A percentile compares a stretch with the other conserved stretches of the same genome.
These are phyloP conservation scores for Scotopteryx bipunctaria DNA, from an alignment of 2,888 invertebrate genomes.

Conservation along the genomic window DNA sequence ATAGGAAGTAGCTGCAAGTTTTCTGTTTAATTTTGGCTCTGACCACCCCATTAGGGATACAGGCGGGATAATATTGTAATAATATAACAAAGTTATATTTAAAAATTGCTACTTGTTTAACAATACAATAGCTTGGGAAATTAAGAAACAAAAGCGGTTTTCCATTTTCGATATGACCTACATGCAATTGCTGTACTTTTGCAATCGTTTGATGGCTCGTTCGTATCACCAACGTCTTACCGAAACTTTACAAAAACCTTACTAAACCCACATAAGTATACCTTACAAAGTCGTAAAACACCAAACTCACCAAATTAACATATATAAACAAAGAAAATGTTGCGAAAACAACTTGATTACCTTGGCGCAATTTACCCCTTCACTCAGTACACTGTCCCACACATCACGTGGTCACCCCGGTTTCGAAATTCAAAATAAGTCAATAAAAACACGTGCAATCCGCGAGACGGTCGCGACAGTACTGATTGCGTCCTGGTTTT, in stretches of 20 bases:
- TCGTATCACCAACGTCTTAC: too few relatives aligned
- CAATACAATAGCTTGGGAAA: too few relatives aligned
- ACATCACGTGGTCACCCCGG: conserved; percentile 18
- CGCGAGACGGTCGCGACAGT: conserved; percentile 14
- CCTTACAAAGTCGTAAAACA: not conserved
- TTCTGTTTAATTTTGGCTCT: too few relatives aligned
- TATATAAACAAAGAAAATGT: conserved; percentile 14
- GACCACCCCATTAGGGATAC: too few relatives aligned
- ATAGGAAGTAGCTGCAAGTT: too few relatives aligned
- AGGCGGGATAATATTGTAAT: too few relatives aligned
- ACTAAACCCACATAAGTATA: not conserved
- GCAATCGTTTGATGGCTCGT: too few relatives aligned
- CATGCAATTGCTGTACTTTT: too few relatives aligned
- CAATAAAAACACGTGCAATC: conserved; percentile 14
- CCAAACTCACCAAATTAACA: not conserved
- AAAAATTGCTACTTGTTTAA: too few relatives aligned
- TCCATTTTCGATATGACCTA: too few relatives aligned
- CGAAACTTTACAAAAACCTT: not conserved
- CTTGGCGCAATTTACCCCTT: conserved; percentile 26
- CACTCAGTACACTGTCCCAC: conserved; percentile 19
- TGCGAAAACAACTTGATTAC: conserved; percentile 20
- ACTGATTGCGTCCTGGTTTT: conserved; percentile 17
- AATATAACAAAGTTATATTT: too few relatives aligned
- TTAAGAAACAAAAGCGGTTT: too few relatives aligned
- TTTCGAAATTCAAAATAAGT: conserved; percentile 12